These are phyloP conservation scores for Eira barbara DNA, from an alignment of 2,113 vertebrate species.

Conservation along the genomic window DNA sequence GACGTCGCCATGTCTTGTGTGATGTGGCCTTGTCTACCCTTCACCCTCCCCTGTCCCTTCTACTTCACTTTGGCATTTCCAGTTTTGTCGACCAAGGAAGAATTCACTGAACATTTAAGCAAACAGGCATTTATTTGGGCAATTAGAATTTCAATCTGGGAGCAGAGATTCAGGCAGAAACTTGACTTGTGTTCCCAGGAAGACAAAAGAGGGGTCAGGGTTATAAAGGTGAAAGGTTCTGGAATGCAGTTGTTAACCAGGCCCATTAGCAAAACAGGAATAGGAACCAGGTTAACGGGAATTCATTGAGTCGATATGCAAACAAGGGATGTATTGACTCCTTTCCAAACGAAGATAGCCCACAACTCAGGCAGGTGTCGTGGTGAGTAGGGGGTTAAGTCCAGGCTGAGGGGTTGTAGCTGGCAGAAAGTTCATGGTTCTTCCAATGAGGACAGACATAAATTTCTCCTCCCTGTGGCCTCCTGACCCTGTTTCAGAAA, in stretches of 20 bases:
- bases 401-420: not conserved
- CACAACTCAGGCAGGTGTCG: not conserved
- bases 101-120: not conserved
- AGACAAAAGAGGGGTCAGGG: not conserved
- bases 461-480: not conserved
- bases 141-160: not conserved
- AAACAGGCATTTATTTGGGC: not conserved
- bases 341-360: not conserved
- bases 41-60: not conserved
- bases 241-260: not conserved
- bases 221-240: not conserved
- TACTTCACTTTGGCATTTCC: not conserved
- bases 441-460: not conserved
- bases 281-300: not conserved
- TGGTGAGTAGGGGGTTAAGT: not conserved
- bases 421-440: not conserved
- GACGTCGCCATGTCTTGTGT: not conserved
- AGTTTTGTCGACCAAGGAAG: not conserved
- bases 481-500: not conserved
- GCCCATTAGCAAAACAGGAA: not conserved
- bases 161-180: not conserved
- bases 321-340: not conserved
- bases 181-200: not conserved
- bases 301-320: not conserved
- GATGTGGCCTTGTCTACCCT: not conserved